Percentiles rank a stretch among this genome's conserved stretches.
These are phyloP conservation scores for Rallus limicola DNA, from an alignment of 2,113 vertebrate genomes.

Conservation along the genomic window DNA sequence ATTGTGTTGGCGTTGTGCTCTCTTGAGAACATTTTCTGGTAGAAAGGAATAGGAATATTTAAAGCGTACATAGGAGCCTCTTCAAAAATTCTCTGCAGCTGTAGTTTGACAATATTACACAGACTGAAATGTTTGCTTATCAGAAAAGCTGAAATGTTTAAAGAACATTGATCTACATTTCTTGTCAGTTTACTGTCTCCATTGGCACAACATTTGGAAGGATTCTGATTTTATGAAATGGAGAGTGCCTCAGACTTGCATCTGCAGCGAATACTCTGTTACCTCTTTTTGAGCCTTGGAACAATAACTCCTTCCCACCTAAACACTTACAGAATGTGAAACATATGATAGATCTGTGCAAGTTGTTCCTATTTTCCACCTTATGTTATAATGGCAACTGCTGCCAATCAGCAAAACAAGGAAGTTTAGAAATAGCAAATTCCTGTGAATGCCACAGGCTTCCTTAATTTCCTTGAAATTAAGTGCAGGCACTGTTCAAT, in stretches of 20 bases:
- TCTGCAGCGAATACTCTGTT: constrained; percentile 51
- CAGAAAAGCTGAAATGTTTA: constrained; percentile 72
- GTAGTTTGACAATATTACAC: constrained; percentile 72
- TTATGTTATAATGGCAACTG: constrained; percentile 57
- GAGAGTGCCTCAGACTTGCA: constrained; percentile 58
- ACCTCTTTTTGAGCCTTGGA: constrained; percentile 63
- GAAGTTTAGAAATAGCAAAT: constrained; percentile 2
- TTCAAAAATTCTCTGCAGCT: constrained; percentile 72
- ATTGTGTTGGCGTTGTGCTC: constrained; percentile 52
- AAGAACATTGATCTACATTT: constrained; percentile 73
- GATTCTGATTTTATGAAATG: constrained; percentile 64
- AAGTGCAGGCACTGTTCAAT: neutral
- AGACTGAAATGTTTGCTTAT: constrained; percentile 74
- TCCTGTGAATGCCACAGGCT: neutral
- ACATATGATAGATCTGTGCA: constrained; percentile 70
- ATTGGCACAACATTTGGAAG: constrained; percentile 74
- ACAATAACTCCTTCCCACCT: constrained; percentile 68
- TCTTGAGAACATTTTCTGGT: constrained; percentile 64
- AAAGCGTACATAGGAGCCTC: constrained; percentile 59
- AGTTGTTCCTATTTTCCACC: constrained; percentile 64
- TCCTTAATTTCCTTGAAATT: constrained; percentile 27
- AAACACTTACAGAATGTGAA: constrained; percentile 69
- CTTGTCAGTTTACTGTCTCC: constrained; percentile 74
- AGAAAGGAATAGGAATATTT: constrained; percentile 59
- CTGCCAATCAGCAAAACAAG: constrained; percentile 59